phyloP scores from a whole-genome alignment of 2,113 vertebrate genomes.

The Rhinolophus sinicus region DNA sequence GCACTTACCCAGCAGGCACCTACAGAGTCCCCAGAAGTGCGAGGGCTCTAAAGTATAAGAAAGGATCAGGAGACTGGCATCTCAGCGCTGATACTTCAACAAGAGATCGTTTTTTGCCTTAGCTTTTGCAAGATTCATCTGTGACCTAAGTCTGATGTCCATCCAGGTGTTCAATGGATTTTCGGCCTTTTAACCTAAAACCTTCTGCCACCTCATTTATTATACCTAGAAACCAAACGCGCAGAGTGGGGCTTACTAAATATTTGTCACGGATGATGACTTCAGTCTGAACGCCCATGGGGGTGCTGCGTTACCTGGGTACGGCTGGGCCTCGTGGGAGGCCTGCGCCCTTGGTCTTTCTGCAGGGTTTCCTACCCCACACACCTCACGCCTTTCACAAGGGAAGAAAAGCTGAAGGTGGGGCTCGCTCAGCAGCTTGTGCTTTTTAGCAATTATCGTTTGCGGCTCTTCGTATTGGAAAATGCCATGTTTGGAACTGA shows the following conservation, averaged over 20 bases:
- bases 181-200: constrained; percentile 64
- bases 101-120: background rate
- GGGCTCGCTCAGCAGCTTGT: background rate
- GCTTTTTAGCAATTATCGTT: background rate
- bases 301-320: too few relatives aligned
- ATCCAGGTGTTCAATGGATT: constrained; percentile 72
- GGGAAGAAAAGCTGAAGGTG: background rate
- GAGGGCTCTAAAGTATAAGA: background rate
- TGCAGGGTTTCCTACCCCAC: background rate
- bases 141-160: constrained; percentile 63
- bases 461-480: background rate
- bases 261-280: constrained; percentile 6
- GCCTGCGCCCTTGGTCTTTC: fast-evolving
- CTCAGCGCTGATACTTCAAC: background rate
- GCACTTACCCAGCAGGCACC: background rate
- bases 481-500: background rate
- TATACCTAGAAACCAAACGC: constrained; percentile 46
- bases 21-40: background rate
- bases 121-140: background rate
- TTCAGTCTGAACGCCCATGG: background rate
- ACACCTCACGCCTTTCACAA: background rate
- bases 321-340: too few relatives aligned
- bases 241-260: constrained; percentile 7
- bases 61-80: background rate
- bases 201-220: constrained; percentile 55